These are phyloP conservation scores for Cataglyphis albicans DNA, from an alignment of 2,888 invertebrate species.

Conservation along the genomic window DNA sequence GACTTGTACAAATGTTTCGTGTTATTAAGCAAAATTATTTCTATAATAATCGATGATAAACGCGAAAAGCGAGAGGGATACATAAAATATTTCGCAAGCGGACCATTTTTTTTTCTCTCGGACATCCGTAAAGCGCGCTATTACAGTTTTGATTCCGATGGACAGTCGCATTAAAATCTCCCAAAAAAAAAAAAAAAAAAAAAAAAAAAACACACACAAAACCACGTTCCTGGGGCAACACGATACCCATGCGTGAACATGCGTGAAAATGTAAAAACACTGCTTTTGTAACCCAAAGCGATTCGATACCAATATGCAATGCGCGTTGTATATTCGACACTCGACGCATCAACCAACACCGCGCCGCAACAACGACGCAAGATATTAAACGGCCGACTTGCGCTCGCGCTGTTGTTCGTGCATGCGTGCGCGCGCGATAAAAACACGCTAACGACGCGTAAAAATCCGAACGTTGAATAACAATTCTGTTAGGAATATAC, in stretches of 20 bases:
- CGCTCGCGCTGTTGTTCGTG: conserved; percentile 14
- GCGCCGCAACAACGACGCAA: conserved; percentile 30
- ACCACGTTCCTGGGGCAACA: conserved; percentile 40
- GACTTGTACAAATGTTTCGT: neutral
- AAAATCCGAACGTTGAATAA: conserved; percentile 45
- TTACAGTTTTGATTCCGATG: conserved; percentile 24
- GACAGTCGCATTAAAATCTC: neutral
- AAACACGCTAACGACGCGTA: conserved; percentile 52
- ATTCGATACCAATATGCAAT: conserved; percentile 39
- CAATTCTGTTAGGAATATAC: conserved; percentile 28
- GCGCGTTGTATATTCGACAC: conserved; percentile 46
- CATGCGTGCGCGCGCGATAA: conserved; percentile 3
- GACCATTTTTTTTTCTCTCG: conserved; percentile 23
- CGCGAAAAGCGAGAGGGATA: conserved; percentile 1
- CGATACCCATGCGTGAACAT: conserved; percentile 27
- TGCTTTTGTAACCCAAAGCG: conserved; percentile 53
- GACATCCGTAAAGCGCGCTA: conserved; percentile 31
- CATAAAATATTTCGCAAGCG: conserved; percentile 35
- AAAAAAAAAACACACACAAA: neutral
- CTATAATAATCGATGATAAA: conserved; percentile 28
- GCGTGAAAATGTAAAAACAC: conserved; percentile 49
- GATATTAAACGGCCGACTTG: conserved; percentile 50
- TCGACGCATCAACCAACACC: conserved; percentile 43
- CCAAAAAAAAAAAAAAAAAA: neutral
- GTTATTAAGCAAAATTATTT: conserved; percentile 12